Evolutionary conservation across 2,888 invertebrate genomes (phyloP).

Genomic region (Liopterus haemorrhoidalis): DNA sequence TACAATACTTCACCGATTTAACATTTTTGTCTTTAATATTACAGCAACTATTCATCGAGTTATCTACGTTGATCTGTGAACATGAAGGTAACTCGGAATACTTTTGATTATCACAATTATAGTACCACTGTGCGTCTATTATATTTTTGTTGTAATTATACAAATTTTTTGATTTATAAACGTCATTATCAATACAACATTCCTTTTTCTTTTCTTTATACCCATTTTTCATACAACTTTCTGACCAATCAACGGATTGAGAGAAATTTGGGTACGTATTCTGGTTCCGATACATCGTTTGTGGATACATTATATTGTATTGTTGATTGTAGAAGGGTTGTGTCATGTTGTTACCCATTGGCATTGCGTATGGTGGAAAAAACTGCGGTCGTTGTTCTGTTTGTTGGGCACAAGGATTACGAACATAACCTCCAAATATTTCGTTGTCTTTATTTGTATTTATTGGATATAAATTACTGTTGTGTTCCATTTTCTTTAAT

Average conservation of each 20-base stretch:
- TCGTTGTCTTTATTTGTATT: slow-evolving; percentile 24
- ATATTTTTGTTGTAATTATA: slow-evolving; percentile 26
- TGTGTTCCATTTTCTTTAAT: too few species aligned
- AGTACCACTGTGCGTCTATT: slow-evolving; percentile 34
- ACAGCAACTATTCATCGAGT: slow-evolving; percentile 22
- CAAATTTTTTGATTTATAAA: slow-evolving; percentile 36
- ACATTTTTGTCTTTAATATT: slow-evolving; percentile 9
- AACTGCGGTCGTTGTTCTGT: slow-evolving; percentile 23
- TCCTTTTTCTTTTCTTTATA: slow-evolving; percentile 13
- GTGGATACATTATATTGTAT: slow-evolving; percentile 30
- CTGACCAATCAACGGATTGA: slow-evolving; percentile 26
- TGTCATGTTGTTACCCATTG: slow-evolving; percentile 28
- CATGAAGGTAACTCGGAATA: slow-evolving; percentile 39
- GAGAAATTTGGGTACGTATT: slow-evolving; percentile 23
- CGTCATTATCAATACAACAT: slow-evolving; percentile 27
- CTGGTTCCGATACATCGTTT: slow-evolving; percentile 27
- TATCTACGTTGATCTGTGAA: slow-evolving; percentile 35
- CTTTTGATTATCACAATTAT: slow-evolving; percentile 35
- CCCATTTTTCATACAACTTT: slow-evolving; percentile 6
- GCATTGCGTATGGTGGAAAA: slow-evolving; percentile 23
- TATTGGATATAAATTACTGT: slow-evolving; percentile 8
- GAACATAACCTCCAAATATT: slow-evolving; percentile 15
- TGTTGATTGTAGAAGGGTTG: slow-evolving; percentile 24
- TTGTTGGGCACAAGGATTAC: slow-evolving; percentile 31
- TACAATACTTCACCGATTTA: slow-evolving; percentile 36